A percentile compares a stretch with the other conserved stretches of the same genome.
Conservation (phyloP, 1,140 invertebrate species). For the Helicorthomorpha holstii region DNA sequence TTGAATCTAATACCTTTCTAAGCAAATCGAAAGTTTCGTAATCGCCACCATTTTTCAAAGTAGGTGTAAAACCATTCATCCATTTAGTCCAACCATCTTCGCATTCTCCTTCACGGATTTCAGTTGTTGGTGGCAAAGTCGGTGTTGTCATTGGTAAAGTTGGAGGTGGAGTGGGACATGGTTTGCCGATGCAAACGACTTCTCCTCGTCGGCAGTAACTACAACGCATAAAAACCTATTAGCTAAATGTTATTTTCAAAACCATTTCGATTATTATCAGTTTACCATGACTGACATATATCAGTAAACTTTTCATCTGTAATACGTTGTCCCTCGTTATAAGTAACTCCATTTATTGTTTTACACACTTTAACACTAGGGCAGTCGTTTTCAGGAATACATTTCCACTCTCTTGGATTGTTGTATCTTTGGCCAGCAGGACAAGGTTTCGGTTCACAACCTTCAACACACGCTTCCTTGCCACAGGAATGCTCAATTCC, state of each 20-base stretch:
- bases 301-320: conserved; percentile 34
- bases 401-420: conserved; percentile 47
- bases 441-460: conserved; percentile 53
- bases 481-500: conserved; percentile 38
- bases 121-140: conserved; percentile 3
- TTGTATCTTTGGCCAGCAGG: conserved; percentile 45
- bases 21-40: conserved; percentile 5
- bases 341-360: conserved; percentile 40
- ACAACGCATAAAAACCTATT: conserved; percentile 1
- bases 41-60: conserved; percentile 7
- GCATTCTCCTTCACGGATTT: conserved; percentile 25
- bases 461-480: conserved; percentile 58
- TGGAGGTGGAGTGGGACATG: conserved; percentile 17
- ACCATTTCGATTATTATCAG: too few species aligned
- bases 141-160: conserved; percentile 1
- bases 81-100: conserved; percentile 51
- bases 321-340: conserved; percentile 59
- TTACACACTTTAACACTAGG: conserved; percentile 44
- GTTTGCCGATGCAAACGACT: conserved; percentile 46
- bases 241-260: neutral
- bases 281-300: conserved; percentile 52
- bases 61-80: conserved; percentile 37
- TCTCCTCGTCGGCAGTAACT: conserved; percentile 45
- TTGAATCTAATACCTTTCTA: neutral
- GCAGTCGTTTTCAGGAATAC: conserved; percentile 45